Base-by-base conservation (phyloP, 2,113 vertebrate species). In the Gobius niger region DNA sequence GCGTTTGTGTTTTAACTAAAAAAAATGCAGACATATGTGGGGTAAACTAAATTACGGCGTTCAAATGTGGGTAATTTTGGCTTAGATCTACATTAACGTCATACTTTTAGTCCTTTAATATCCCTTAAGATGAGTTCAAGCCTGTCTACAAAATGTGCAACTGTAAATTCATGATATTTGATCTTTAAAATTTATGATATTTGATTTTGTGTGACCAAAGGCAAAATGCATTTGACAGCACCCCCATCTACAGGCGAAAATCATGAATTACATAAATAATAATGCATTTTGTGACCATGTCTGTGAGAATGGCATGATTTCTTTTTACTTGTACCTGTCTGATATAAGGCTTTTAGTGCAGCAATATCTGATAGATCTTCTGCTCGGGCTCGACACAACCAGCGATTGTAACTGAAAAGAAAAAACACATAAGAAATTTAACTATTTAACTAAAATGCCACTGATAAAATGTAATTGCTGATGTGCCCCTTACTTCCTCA, bases 351-450 rank as follows among this genome's bases (percentile, higher is more conserved):
- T 89, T 99, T 99, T 53, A 99, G 92, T 6, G 97, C 96, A 56
- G 98, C 98, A 68, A 99, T 93, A 88, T 99, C 98, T 2, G 98
- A 99, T 46, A 99, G 93, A 77, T 99, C 98, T 72, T 99, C 98
- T 34, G 96, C 95, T 91, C 97, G 94, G 60, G 98, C 98, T 88
- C 93, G 94, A 87, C 95, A 96, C 73, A 99, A 86, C 97, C 97
- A 99, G 72, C 97, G 96, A 78, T 95, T 95, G 57, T 99, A 99
- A 88, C 98, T 99, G 89, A 44, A 60, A 60, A n/a, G 5, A 14
- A 13, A 41, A 41, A 42, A 42, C n/a, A n/a, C n/a, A n/a, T n/a
- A 41, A 15, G 2, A 60, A 42, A 1, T 42, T n/a, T 14, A 56
- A 41, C 7, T 59, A 1, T 9, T 41, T 59, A 5, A 41, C 16